phyloP scores from a whole-genome alignment of 2,113 vertebrate genomes.

The Dicrurus megarhynchus region DNA sequence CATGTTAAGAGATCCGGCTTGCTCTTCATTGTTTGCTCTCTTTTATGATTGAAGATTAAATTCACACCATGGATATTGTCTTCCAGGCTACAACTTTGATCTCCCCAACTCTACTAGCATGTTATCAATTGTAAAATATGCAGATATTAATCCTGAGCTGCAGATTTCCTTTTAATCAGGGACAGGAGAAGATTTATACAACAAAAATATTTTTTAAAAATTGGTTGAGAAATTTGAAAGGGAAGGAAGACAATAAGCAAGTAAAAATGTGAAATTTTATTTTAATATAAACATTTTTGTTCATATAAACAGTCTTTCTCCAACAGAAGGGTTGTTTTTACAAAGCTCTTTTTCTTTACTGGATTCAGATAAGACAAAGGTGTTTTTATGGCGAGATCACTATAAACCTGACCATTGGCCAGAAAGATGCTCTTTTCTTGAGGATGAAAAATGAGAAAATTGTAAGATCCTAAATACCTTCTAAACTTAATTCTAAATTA shows the following conservation, averaged over 20 bases:
- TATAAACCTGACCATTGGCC: not conserved
- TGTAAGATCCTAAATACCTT: not conserved
- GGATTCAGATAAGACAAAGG: not conserved
- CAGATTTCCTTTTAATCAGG: not conserved
- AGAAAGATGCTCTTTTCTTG: not conserved
- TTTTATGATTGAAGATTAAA: not conserved
- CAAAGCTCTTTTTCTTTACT: not conserved
- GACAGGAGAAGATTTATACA: not conserved
- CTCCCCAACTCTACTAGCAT: not conserved
- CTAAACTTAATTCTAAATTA: not conserved
- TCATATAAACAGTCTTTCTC: not conserved
- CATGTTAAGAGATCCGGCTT: fast-evolving
- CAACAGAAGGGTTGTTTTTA: not conserved
- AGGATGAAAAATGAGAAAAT: not conserved
- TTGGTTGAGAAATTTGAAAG: not conserved
- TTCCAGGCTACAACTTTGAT: not conserved
- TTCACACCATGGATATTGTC: not conserved
- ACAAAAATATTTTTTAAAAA: not conserved
- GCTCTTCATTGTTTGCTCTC: not conserved
- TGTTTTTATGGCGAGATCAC: not conserved
- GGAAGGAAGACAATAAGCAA: not conserved
- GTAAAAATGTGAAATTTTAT: not conserved
- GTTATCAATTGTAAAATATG: not conserved
- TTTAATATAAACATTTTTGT: not conserved
- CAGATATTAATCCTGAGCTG: not conserved